These are phyloP conservation scores for Drosophila takahashii DNA, from an alignment of 1,140 invertebrate genomes.

Conservation along the genomic window DNA sequence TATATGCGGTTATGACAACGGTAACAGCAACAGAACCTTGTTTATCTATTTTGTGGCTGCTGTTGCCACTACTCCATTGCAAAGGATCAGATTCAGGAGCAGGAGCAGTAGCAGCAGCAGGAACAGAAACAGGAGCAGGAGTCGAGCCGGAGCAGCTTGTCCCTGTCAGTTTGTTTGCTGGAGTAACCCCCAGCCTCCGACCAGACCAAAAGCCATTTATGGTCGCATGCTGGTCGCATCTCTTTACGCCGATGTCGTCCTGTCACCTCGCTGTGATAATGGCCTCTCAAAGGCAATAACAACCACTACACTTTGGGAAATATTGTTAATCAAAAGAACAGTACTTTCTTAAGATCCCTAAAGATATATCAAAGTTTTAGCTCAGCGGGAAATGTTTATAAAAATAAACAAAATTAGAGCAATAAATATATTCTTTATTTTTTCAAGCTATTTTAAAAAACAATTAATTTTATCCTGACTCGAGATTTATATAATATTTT, in stretches of 20 bases:
- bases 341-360: neutral
- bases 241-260: constrained; percentile 38
- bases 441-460: too few species aligned
- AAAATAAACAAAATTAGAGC: too few species aligned
- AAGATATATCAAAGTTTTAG: neutral
- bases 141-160: constrained; percentile 56
- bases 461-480: too few species aligned
- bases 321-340: neutral
- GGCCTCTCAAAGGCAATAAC: constrained; percentile 37
- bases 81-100: constrained; percentile 13
- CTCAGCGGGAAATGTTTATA: too few species aligned
- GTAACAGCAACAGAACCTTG: constrained; percentile 60
- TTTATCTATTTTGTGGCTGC: constrained; percentile 68
- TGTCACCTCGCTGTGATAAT: constrained; percentile 57
- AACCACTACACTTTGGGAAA: constrained; percentile 29
- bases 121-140: constrained; percentile 20
- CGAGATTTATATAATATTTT: too few species aligned
- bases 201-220: constrained; percentile 72
- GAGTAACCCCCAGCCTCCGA: constrained; percentile 39
- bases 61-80: constrained; percentile 4
- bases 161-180: constrained; percentile 59
- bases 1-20: constrained; percentile 71
- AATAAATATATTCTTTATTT: too few species aligned
- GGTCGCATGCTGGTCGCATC: constrained; percentile 50
- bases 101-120: constrained; percentile 10